Conservation (phyloP, 2,113 vertebrate species). For the Gnathonemus echidnorhynchus region DNA sequence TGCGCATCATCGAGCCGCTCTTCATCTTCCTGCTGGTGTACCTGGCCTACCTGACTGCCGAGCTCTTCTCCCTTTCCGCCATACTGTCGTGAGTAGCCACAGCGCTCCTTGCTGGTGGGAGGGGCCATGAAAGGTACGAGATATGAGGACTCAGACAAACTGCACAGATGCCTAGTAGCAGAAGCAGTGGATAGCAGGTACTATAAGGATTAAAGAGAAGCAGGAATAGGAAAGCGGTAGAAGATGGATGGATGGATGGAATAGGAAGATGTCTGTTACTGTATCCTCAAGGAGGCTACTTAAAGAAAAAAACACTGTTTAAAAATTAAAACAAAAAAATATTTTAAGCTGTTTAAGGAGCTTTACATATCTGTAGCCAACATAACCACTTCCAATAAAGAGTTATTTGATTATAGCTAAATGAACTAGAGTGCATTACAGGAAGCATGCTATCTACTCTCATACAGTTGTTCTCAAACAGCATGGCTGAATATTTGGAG, state of each 20-base stretch:
- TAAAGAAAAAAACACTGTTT: background rate
- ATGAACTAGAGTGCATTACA: background rate
- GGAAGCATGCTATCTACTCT: background rate
- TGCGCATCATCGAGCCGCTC: constrained; percentile 93
- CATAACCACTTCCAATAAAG: background rate
- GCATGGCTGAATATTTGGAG: background rate
- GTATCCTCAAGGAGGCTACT: background rate
- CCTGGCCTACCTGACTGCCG: constrained; percentile 86
- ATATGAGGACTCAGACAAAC: background rate
- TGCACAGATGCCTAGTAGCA: background rate
- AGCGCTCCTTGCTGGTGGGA: background rate
- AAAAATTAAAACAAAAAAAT: background rate
- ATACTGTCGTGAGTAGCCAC: constrained; percentile 84
- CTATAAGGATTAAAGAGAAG: background rate
- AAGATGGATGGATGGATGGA: background rate
- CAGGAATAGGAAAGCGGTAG: background rate
- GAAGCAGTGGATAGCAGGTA: background rate
- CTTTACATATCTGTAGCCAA: background rate
- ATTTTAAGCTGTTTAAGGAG: background rate
- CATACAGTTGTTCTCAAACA: background rate
- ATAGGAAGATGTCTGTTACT: background rate
- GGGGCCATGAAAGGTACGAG: background rate
- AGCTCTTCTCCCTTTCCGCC: constrained; percentile 88
- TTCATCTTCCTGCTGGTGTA: constrained; percentile 92
- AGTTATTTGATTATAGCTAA: background rate